Base-by-base conservation (phyloP, 2,113 vertebrate species). In the Chloropsis hardwickii region DNA sequence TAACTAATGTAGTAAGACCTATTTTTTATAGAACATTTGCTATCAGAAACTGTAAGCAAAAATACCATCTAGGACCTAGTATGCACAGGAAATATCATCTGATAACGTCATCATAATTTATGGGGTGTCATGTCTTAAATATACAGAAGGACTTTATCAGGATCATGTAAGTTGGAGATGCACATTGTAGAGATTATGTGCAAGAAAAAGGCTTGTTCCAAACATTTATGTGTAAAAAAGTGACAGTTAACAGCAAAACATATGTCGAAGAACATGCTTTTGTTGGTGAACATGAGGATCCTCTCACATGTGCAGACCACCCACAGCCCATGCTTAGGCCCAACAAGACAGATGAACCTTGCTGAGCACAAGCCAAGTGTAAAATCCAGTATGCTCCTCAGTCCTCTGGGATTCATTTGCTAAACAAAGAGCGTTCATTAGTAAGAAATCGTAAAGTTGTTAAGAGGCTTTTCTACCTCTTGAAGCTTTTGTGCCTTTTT, bases 401-500 rank as follows among this genome's bases (percentile, higher is more conserved):
- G 76, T 77, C 84, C 44, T 88, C 84, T 23, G 70, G 81, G 78
- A 93, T 66, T 84, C 82, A 79, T 57, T 86, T 85, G 77, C 92
- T 96, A 96, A 94, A 96, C 86, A 82, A 91, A 95, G 47, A 95
- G 37, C 0, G 1, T 73, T 88, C 70, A 73, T 90, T 92, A 93
- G 93, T 33, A 93, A 86, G 71, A 91, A 93, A 95, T 5, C 0
- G 2, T 39, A 8, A 78, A 73, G 58, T 16, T 82, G 57, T 82
- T 87, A 91, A 95, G 33, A 92, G 27, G n/a, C 53, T 92, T 92
- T 95, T 96, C 88, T 66, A 72, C 39, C 66, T 88, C 94, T 45
- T 74, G 64, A 90, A 91, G 86, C n/a, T 90, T 66, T 76, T 51
- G 37, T 58, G 74, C 53, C 69, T 78, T 56, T 95, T 86, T 71